A percentile compares a stretch with the other conserved stretches of the same genome.
These are phyloP conservation scores for Sceliomorpha sp. DNA, from an alignment of 2,888 invertebrate genomes.

Conservation along the genomic window DNA sequence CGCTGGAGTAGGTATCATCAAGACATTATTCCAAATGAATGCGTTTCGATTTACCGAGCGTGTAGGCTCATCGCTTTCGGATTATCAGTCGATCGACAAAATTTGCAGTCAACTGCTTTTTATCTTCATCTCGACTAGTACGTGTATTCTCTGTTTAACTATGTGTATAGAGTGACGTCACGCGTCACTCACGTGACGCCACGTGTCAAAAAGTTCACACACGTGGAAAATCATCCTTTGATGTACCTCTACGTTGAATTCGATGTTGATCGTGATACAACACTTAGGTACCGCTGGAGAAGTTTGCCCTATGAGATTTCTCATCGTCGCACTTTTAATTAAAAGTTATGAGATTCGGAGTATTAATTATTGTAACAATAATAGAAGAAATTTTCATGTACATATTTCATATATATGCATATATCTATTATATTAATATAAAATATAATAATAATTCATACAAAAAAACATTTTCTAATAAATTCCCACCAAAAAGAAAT, in stretches of 20 bases:
- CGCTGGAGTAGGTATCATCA: constrained; percentile 8
- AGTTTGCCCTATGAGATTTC: constrained; percentile 20
- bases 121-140: constrained; percentile 44
- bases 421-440: no score
- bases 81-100: constrained; percentile 47
- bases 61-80: constrained; percentile 31
- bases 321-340: constrained; percentile 19
- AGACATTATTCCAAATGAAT: constrained; percentile 42
- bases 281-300: constrained; percentile 16
- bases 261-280: constrained; percentile 28
- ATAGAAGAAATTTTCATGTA: no score
- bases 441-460: no score
- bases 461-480: no score
- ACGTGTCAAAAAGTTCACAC: constrained; percentile 64
- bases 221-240: constrained; percentile 74
- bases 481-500: no score
- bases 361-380: no score
- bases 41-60: constrained; percentile 33
- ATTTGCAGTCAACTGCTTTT: constrained; percentile 57
- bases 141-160: constrained; percentile 47
- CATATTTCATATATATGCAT: no score
- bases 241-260: constrained; percentile 54
- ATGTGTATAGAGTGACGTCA: constrained; percentile 59
- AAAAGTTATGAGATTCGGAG: not conserved
- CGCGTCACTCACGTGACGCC: constrained; percentile 58